These are phyloP conservation scores for Epinephelus lanceolatus DNA, from an alignment of 2,113 vertebrate species.

Conservation along the genomic window DNA sequence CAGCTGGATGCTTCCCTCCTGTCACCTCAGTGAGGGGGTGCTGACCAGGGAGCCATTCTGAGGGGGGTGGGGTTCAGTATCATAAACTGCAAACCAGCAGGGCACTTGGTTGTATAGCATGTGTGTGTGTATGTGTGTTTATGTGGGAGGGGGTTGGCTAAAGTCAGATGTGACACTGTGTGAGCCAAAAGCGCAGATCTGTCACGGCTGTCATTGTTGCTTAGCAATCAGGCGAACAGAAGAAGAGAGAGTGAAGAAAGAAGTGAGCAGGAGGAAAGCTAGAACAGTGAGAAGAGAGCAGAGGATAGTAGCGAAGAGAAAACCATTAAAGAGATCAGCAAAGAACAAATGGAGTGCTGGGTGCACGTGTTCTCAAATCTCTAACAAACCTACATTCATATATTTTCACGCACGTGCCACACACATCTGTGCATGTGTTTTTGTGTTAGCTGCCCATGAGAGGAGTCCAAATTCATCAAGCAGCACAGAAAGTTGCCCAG, in stretches of 20 bases:
- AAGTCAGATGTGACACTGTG: constrained; percentile 75
- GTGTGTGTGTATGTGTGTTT: constrained; percentile 49
- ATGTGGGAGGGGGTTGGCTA: constrained; percentile 60
- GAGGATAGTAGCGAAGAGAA: constrained; percentile 9
- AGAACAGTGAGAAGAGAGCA: constrained; percentile 31
- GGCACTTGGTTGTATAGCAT: constrained; percentile 45
- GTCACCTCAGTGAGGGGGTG: constrained; percentile 68
- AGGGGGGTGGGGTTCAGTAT: constrained; percentile 34
- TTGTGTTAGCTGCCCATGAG: constrained; percentile 1
- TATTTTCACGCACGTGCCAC: constrained; percentile 25
- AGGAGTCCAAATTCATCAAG: constrained; percentile 35
- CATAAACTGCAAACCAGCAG: constrained; percentile 69
- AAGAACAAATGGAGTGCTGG: neutral
- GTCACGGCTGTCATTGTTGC: constrained; percentile 78
- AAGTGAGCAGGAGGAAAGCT: constrained; percentile 22
- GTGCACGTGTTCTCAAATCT: neutral
- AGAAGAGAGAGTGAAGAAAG: constrained; percentile 43
- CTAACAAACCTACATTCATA: constrained; percentile 6
- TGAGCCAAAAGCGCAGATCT: constrained; percentile 74
- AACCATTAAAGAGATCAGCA: constrained; percentile 15
- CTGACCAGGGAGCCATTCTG: constrained; percentile 40
- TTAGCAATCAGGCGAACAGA: constrained; percentile 71
- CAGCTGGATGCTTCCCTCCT: constrained; percentile 80
- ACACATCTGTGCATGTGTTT: constrained; percentile 31
- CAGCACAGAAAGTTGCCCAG: constrained; percentile 41